A percentile compares a stretch with the other conserved stretches of the same genome.
These are phyloP conservation scores for Eptesicus fuscus DNA, from an alignment of 2,113 vertebrate species.

Conservation along the genomic window DNA sequence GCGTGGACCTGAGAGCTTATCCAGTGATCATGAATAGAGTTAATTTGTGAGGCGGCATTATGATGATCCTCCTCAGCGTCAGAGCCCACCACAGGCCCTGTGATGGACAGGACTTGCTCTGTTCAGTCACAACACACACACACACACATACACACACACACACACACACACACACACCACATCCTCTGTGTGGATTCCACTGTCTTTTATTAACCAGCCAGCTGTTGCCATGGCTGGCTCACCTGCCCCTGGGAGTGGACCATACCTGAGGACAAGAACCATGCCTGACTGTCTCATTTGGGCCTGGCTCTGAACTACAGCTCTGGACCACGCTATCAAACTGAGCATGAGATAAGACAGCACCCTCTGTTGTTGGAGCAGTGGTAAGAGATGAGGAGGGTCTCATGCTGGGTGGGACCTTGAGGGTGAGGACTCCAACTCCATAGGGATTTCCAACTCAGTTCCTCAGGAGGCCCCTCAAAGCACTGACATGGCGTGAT, in stretches of 20 bases:
- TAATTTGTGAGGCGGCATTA: neutral
- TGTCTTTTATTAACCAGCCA: neutral
- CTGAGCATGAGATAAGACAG: neutral
- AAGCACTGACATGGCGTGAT: neutral
- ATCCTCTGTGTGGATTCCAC: neutral
- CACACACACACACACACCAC: neutral
- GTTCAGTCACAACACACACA: neutral
- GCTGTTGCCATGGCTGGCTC: neutral
- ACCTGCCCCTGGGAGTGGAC: neutral
- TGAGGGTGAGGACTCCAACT: neutral
- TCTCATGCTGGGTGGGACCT: neutral
- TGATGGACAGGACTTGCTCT: neutral
- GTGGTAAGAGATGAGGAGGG: neutral
- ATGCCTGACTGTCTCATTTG: neutral
- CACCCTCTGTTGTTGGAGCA: accelerated
- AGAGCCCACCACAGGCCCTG: neutral
- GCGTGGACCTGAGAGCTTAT: neutral
- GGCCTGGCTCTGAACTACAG: neutral
- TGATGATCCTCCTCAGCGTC: neutral
- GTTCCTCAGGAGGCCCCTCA: neutral
- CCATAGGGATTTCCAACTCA: neutral
- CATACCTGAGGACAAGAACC: neutral
- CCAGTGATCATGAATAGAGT: accelerated
- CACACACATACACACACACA: neutral
- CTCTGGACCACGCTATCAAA: neutral